phyloP scores from a whole-genome alignment of 1,140 invertebrate genomes.

The Limonius californicus region DNA sequence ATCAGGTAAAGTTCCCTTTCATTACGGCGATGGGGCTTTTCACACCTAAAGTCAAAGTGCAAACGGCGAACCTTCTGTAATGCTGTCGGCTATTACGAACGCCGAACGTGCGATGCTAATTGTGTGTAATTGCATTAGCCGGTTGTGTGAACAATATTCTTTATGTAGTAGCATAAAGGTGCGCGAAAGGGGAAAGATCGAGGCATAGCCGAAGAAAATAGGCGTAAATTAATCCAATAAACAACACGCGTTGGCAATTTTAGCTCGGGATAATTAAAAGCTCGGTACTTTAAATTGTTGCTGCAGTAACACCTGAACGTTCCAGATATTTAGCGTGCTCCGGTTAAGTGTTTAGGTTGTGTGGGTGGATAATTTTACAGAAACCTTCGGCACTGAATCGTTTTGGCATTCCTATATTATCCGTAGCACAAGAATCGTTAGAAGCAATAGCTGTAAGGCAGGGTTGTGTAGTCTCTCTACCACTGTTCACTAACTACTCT shows the following conservation, averaged over 20 bases:
- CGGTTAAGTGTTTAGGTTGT: no score
- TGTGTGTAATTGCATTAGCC: not conserved
- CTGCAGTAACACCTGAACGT: no score
- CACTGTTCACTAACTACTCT: no score
- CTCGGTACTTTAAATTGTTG: no score
- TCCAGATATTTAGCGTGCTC: no score
- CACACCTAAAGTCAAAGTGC: not conserved
- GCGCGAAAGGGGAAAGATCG: not conserved
- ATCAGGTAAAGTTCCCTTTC: not conserved
- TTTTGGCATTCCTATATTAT: no score
- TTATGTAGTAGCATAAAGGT: not conserved
- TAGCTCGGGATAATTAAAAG: no score
- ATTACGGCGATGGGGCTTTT: not conserved
- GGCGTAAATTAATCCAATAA: not conserved
- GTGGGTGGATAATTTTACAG: no score
- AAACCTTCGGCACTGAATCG: no score
- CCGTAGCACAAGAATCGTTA: no score
- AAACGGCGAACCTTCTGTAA: not conserved
- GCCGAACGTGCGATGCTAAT: not conserved
- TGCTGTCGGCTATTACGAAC: not conserved
- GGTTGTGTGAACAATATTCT: conserved; percentile 1
- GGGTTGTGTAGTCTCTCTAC: no score
- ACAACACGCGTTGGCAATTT: not conserved
- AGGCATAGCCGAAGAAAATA: not conserved
- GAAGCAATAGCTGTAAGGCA: no score